phyloP scores from a whole-genome alignment of 1,140 invertebrate species.

The Drosophila bocki region DNA sequence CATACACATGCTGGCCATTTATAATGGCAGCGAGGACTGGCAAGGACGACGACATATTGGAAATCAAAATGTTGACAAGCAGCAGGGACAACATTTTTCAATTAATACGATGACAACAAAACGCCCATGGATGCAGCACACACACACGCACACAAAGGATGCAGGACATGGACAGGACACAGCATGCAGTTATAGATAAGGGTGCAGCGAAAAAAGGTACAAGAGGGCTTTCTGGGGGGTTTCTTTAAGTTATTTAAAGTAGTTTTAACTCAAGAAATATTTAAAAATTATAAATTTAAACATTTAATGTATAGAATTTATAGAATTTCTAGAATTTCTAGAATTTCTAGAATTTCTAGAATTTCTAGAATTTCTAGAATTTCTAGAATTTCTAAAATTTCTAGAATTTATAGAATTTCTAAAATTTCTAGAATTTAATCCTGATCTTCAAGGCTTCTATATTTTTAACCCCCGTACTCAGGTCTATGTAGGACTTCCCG shows the following conservation, averaged over 20 bases:
- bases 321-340: too few species aligned
- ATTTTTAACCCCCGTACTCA: too few species aligned
- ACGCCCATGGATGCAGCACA: constrained; percentile 2
- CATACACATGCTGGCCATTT: constrained; percentile 42
- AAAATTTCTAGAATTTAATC: background rate
- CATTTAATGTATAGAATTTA: background rate
- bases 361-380: too few species aligned
- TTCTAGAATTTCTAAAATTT: too few species aligned
- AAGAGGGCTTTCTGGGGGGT: background rate
- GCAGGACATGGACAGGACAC: background rate
- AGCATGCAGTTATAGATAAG: constrained; percentile 16
- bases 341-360: too few species aligned
- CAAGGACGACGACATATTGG: constrained; percentile 66
- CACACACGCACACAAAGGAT: background rate
- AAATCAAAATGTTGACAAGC: constrained; percentile 81
- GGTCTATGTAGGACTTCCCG: constrained; percentile 30
- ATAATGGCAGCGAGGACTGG: constrained; percentile 32
- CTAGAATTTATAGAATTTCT: too few species aligned
- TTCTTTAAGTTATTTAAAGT: background rate
- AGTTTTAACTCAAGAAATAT: too few species aligned
- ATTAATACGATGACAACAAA: constrained; percentile 64
- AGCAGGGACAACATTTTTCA: constrained; percentile 72
- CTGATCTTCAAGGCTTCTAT: too few species aligned
- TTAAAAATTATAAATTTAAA: background rate
- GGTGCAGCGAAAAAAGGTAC: constrained; percentile 1